Evolutionary conservation across 2,113 vertebrate genomes (phyloP).

Genomic region (Grus americana): DNA sequence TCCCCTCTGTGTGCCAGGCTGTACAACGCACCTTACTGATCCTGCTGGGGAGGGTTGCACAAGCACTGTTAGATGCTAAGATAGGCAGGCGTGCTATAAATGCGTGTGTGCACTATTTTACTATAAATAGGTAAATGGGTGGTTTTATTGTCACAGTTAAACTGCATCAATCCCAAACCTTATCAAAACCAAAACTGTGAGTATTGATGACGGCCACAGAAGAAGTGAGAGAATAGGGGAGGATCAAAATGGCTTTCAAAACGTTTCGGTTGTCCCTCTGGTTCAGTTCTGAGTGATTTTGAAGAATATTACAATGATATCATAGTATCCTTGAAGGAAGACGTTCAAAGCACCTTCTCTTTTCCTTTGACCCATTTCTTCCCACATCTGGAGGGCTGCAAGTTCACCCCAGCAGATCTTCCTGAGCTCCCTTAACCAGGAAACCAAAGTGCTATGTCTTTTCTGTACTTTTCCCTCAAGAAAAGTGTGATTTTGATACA

Average conservation of each 20-base stretch:
- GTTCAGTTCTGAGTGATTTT: not conserved
- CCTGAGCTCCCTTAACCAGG: not conserved
- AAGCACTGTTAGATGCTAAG: not conserved
- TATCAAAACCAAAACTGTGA: not conserved
- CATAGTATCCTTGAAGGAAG: not conserved
- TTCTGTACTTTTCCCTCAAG: not conserved
- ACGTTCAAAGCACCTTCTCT: not conserved
- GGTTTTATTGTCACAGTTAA: not conserved
- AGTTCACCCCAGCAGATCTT: not conserved
- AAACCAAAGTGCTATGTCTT: not conserved
- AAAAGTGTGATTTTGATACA: not conserved
- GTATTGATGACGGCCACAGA: not conserved
- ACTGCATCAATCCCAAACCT: not conserved
- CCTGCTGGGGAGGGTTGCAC: not conserved
- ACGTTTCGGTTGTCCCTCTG: not conserved
- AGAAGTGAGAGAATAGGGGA: not conserved
- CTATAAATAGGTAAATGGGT: not conserved
- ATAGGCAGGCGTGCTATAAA: not conserved
- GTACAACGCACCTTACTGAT: not conserved
- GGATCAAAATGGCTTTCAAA: not conserved
- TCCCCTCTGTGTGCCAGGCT: not conserved
- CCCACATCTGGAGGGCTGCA: not conserved
- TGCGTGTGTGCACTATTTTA: not conserved
- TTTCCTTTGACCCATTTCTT: not conserved
- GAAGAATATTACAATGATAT: not conserved